Evolutionary conservation across 1,140 invertebrate species (phyloP), one percentile per base, ranked within the genome.

Genomic region (Zaprionus africanus): DNA sequence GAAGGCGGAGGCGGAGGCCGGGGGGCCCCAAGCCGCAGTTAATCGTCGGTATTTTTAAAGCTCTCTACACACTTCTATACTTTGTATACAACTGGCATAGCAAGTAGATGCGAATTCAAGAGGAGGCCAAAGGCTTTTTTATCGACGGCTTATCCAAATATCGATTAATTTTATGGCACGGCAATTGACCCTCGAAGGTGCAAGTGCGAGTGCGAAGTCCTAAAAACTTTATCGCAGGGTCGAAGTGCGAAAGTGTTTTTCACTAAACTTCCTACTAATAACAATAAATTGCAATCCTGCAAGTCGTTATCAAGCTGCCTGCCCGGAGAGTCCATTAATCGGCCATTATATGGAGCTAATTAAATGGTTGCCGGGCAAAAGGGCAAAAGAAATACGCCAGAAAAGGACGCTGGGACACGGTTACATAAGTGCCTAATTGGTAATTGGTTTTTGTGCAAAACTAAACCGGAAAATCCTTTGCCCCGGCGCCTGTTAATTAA

Each of bases 361-460:
- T 72, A 76, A 51, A 38, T 56, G 28, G 41, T 41, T 31, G 54
- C 54, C 43, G 4, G 43, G n/a, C 15, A 13, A 34, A 59, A 59
- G 34, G 56, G 9, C 34, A 22, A 36, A 43, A 43, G 17, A 36
- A 41, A 13, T 19, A 6, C 24, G 15, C 13, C 4, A 4, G 56
- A 58, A 38, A 58, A 38, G 56, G 19, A 43, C 17, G 26, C 15
- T 17, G 19, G 17, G 15, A 28, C 53, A 28, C 13, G 24, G 24
- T 15, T n/a, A 36, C 17, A 71, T 71, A 53, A 66, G 43, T 36
- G 19, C 5, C 57, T 64, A 76, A 76, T 70, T 76, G 54, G 72
- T 11, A 76, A 76, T 70, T 76, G 54, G 72, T 11, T 71, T 71
- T 76, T 2, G n/a, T n/a, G 15, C 46, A 19, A 26, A 64, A 65